phyloP scores from a whole-genome alignment of 2,888 invertebrate genomes.

The Palloptera scutellata region DNA sequence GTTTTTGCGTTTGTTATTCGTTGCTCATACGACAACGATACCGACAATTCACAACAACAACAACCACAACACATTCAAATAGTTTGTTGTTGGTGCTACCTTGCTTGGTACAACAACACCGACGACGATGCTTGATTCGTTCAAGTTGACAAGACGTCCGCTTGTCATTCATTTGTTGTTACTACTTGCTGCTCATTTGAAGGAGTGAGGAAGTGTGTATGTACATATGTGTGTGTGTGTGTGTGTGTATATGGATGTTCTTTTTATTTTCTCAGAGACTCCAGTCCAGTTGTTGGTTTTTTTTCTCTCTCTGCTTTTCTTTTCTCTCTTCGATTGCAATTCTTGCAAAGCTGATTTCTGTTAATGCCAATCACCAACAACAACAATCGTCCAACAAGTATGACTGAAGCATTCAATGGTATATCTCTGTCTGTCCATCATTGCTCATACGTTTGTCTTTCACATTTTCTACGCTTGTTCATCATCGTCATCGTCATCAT shows the following conservation, averaged over 20 bases:
- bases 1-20: too few relatives aligned
- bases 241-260: not conserved
- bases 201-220: too few relatives aligned
- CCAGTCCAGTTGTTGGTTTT: conserved; percentile 16
- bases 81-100: not conserved
- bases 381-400: too few relatives aligned
- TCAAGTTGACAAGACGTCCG: conserved; percentile 26
- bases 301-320: conserved; percentile 8
- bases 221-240: not conserved
- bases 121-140: conserved; percentile 23
- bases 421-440: not conserved
- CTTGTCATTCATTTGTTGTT: conserved; percentile 5
- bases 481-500: not conserved
- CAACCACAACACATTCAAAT: conserved; percentile 8
- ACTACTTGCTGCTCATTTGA: not conserved
- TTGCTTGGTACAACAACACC: not conserved
- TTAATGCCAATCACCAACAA: conserved; percentile 11
- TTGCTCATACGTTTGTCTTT: not conserved
- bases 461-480: conserved; percentile 1
- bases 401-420: not conserved
- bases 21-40: too few relatives aligned
- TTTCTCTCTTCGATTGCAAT: not conserved
- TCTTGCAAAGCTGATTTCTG: conserved; percentile 6
- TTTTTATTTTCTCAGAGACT: conserved; percentile 8
- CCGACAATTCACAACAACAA: conserved; percentile 2